A percentile compares a stretch with the other conserved stretches of the same genome.
phyloP scores from a whole-genome alignment of 2,797 vertebrate species.

The Bufotes viridis region DNA sequence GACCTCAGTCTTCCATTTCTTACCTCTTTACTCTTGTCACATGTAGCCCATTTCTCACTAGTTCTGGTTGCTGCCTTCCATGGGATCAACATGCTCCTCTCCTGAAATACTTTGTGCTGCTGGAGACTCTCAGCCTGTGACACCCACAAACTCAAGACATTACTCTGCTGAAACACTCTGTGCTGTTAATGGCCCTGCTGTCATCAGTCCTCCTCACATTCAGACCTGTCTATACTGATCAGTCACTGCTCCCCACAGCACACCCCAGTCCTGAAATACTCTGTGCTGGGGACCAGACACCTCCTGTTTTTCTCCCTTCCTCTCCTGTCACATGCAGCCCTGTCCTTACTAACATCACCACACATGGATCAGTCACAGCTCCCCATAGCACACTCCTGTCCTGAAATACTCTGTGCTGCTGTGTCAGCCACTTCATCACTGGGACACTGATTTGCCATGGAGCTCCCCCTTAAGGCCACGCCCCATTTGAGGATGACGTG shows the following conservation, averaged over 20 bases:
- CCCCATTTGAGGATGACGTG: not conserved
- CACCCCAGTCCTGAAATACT: not conserved
- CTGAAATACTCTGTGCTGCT: constrained; percentile 4
- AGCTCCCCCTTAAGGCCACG: not conserved
- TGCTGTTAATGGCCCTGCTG: no score
- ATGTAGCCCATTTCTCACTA: no score
- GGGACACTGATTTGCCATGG: not conserved
- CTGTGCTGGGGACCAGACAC: not conserved
- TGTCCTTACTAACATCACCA: no score
- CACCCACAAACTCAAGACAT: no score
- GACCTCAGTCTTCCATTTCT: not conserved
- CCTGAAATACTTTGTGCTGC: not conserved
- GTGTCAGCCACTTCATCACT: not conserved
- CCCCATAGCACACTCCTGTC: not conserved
- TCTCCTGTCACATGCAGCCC: no score
- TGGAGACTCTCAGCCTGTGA: not conserved
- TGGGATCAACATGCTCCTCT: not conserved
- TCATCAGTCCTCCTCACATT: no score
- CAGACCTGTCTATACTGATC: no score
- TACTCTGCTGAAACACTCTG: no score
- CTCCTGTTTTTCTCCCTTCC: no score
- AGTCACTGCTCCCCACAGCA: no score
- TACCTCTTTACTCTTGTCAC: not conserved
- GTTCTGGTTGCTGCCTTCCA: no score
- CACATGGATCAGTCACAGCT: no score